phyloP scores from a whole-genome alignment of 2,797 vertebrate genomes.

The Phrynocephalus guinanensis region DNA sequence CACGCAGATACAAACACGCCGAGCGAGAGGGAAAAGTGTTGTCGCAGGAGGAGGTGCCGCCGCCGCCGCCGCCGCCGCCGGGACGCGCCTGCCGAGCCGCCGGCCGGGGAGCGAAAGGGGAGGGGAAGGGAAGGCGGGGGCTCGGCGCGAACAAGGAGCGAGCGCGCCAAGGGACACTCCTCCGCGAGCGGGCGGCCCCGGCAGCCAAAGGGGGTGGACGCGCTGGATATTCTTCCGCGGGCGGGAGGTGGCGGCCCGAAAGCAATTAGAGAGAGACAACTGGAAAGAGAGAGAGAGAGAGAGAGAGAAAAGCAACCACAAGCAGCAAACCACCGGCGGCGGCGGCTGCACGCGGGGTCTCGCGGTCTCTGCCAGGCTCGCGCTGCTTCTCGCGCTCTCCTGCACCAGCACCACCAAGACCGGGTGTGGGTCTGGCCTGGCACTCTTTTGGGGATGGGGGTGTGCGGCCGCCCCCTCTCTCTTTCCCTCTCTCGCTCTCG shows the following conservation, averaged over 20 bases:
- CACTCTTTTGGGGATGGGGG: conserved; percentile 28
- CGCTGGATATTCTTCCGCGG: conserved; percentile 81
- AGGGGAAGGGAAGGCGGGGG: not conserved
- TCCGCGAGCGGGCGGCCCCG: too few relatives aligned
- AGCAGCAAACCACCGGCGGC: conserved; percentile 19
- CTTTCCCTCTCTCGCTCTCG: not conserved
- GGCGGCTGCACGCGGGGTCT: conserved; percentile 64
- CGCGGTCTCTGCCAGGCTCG: conserved; percentile 77
- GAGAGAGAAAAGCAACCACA: not conserved
- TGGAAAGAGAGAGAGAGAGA: not conserved
- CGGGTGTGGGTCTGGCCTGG: conserved; percentile 52
- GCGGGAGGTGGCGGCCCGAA: conserved; percentile 45
- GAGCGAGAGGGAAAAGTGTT: conserved; percentile 52
- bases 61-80: conserved; percentile 43
- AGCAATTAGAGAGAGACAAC: too few relatives aligned
- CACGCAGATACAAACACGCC: conserved; percentile 36
- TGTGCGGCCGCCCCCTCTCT: conserved; percentile 4
- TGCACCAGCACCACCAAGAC: not conserved
- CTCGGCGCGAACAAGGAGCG: conserved; percentile 76
- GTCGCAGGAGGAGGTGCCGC: conserved; percentile 56
- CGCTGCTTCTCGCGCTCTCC: conserved; percentile 63
- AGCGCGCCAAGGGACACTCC: conserved; percentile 28
- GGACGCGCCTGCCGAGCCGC: conserved; percentile 39
- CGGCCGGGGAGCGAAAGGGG: not conserved
- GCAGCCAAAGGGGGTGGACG: conserved; percentile 15